phyloP scores from a whole-genome alignment of 2,113 vertebrate species.

The Lontra canadensis region DNA sequence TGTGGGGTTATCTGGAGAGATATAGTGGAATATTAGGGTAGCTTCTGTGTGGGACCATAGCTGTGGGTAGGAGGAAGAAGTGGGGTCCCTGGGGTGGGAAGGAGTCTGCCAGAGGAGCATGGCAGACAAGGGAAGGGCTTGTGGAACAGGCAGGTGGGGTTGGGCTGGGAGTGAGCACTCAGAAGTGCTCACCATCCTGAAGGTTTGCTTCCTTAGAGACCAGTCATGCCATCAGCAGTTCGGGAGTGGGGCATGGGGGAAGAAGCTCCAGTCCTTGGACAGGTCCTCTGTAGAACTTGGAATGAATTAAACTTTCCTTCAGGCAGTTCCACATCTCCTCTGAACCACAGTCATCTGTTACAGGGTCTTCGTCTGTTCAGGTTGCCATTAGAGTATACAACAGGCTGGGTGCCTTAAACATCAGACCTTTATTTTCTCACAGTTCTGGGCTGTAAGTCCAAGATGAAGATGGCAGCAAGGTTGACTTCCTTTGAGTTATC shows the following conservation, averaged over 20 bases:
- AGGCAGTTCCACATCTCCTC: too few species aligned
- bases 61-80: background rate
- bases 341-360: background rate
- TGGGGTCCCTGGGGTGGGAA: background rate
- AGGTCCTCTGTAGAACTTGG: background rate
- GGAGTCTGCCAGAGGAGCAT: too few species aligned
- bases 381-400: too few species aligned
- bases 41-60: background rate
- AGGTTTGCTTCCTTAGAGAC: background rate
- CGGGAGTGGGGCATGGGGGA: rapidly evolving
- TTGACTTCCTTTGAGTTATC: background rate
- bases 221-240: background rate
- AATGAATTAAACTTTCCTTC: background rate
- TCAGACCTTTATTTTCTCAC: background rate
- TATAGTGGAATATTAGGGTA: background rate
- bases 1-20: background rate
- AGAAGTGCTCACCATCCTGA: rapidly evolving
- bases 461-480: background rate
- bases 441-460: background rate
- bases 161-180: background rate
- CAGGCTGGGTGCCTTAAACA: background rate
- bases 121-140: background rate
- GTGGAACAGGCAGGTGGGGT: background rate
- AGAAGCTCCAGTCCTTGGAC: background rate
- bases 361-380: background rate